Conservation (phyloP, 2,113 vertebrate species). For the Hyaena hyaena region DNA sequence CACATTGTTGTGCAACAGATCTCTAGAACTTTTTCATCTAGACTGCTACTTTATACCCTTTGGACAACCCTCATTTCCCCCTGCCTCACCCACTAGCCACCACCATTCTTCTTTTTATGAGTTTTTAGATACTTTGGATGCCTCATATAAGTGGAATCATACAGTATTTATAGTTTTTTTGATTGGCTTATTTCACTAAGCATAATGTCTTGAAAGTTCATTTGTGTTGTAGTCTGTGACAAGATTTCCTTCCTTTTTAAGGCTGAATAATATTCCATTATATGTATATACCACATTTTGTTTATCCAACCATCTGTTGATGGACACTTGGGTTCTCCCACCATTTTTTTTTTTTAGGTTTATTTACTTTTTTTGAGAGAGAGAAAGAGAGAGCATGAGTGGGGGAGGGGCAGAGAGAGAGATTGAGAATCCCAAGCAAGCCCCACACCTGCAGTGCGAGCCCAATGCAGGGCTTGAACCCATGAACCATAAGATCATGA, state of each 20-base stretch:
- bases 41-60: neutral
- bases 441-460: too few species aligned
- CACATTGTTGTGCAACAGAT: neutral
- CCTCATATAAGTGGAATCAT: neutral
- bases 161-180: neutral
- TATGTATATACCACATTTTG: neutral
- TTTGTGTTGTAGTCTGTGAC: neutral
- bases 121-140: neutral
- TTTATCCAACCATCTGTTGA: neutral
- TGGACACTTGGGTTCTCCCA: neutral
- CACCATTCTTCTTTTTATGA: neutral
- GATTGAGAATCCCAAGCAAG: too few species aligned
- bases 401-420: too few species aligned
- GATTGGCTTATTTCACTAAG: conserved; percentile 17
- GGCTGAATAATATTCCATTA: neutral
- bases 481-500: too few species aligned
- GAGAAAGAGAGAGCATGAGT: too few species aligned
- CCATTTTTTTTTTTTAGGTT: too few species aligned
- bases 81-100: neutral
- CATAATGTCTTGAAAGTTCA: neutral
- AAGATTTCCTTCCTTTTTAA: conserved; percentile 36
- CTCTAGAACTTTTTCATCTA: neutral
- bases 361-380: too few species aligned
- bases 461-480: too few species aligned
- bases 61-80: neutral